Evolutionary conservation across 2,113 vertebrate genomes (phyloP), one percentile per base, ranked within the genome.

Genomic region (Gila orcuttii): DNA sequence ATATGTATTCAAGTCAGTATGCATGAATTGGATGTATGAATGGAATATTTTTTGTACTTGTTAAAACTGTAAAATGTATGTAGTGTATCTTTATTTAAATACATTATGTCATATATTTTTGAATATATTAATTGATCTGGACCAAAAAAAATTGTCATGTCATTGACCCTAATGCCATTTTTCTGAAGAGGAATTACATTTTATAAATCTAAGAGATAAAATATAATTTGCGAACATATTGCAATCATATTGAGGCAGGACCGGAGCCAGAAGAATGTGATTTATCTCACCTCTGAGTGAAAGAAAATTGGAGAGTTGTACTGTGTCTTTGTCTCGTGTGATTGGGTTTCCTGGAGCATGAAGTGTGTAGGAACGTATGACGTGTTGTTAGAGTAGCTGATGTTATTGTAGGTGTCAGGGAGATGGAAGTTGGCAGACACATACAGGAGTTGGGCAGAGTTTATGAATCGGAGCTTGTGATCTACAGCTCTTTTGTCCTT

Each of bases 401-500:
- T 86, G 57, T 6, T 77, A 45, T 62, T 52, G 66, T 36, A 25
- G 23, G 87, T 87, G 82, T 89, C 88, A 88, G 68, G 13, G 78
- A 62, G 62, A 73, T 68, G 62, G 86, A 88, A 69, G 82, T 87
- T 87, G 85, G 79, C 47, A 73, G 78, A 84, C 79, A 86, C 85
- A 79, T 75, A 91, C 86, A 89, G n/a, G 71, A 55, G 55, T 31
- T 25, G 62, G 76, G 69, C 42, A 57, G n/a, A 80, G 75, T 76
- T 78, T 78, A 59, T 47, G 42, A 59, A 39, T 33, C n/a, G 59
- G 42, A 50, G 73, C 42, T 78, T 77, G 74, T 69, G 84, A 87
- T 86, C 57, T 88, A 86, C 81, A 85, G 85, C 78, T 66, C 71
- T 88, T 77, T 77, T 79, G 87, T 90, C 90, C 84, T 88, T 89